phyloP scores from a whole-genome alignment of 1,140 invertebrate species.

The Dendroctonus ponderosae region DNA sequence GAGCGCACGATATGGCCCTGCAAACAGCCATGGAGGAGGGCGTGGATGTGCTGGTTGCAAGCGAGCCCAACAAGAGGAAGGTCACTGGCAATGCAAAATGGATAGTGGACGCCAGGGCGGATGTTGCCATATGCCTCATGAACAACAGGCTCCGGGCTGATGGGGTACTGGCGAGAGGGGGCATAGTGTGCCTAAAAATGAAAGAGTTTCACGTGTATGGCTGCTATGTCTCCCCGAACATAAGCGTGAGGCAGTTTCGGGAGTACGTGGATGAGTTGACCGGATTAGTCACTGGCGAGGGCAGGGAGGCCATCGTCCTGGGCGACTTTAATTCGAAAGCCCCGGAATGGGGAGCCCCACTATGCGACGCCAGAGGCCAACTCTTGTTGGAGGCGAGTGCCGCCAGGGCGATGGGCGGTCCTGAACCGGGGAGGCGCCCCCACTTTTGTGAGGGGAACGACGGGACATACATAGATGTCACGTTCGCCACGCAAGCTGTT shows the following conservation, averaged over 20 bases:
- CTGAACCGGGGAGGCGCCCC: slow-evolving; percentile 23
- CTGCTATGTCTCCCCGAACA: slow-evolving; percentile 19
- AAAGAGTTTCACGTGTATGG: background rate
- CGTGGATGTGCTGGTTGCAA: slow-evolving; percentile 10
- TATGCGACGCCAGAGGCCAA: slow-evolving; percentile 4
- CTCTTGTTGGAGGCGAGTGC: background rate
- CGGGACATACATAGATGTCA: slow-evolving; percentile 34
- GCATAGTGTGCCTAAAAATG: slow-evolving; percentile 8
- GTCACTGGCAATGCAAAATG: background rate
- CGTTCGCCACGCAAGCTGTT: slow-evolving; percentile 17
- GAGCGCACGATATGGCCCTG: slow-evolving; percentile 14
- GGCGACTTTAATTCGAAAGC: slow-evolving; percentile 17
- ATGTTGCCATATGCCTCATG: slow-evolving; percentile 10
- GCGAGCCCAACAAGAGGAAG: slow-evolving; percentile 13
- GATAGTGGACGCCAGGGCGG: background rate
- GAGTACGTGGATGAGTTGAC: background rate
- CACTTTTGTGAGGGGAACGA: slow-evolving; percentile 31
- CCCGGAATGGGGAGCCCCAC: slow-evolving; percentile 1
- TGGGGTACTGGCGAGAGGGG: background rate
- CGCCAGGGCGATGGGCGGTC: slow-evolving; percentile 12
- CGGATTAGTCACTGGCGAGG: background rate
- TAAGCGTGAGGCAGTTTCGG: background rate
- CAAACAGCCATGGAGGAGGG: slow-evolving; percentile 7
- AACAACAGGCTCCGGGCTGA: slow-evolving; percentile 3
- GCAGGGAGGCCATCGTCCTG: slow-evolving; percentile 20